These are phyloP conservation scores for Calycopis cecrops DNA, from an alignment of 1,140 invertebrate genomes.

Conservation along the genomic window DNA sequence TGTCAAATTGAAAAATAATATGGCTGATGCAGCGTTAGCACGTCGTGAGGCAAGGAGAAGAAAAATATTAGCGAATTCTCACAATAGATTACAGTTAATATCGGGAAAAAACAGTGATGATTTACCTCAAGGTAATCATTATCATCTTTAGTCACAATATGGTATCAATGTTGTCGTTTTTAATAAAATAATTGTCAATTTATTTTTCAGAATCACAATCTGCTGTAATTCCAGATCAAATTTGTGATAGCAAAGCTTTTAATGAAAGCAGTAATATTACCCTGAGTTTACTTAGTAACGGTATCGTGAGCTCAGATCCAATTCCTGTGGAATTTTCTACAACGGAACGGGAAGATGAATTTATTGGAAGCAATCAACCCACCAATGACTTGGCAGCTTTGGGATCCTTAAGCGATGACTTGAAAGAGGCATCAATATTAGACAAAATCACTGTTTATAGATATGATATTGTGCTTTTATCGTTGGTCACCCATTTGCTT, in stretches of 20 bases:
- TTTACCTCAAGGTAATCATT: constrained; percentile 38
- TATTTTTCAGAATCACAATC: neutral
- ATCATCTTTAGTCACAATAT: neutral
- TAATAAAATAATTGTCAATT: neutral
- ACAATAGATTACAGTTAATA: constrained; percentile 75
- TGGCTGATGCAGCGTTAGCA: constrained; percentile 73
- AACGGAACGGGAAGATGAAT: constrained; percentile 5
- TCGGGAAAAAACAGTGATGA: constrained; percentile 63
- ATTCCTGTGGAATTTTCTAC: constrained; percentile 28
- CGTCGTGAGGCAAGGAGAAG: constrained; percentile 76
- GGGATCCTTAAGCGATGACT: constrained; percentile 26
- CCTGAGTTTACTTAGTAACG: constrained; percentile 43
- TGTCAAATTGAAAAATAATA: constrained; percentile 46
- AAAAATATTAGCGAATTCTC: constrained; percentile 78
- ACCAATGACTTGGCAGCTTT: constrained; percentile 50
- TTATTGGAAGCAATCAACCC: constrained; percentile 30
- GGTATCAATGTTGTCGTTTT: neutral
- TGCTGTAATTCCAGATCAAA: constrained; percentile 30
- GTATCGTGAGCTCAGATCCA: constrained; percentile 31
- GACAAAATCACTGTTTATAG: constrained; percentile 42
- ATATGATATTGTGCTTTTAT: constrained; percentile 62
- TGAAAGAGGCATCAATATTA: constrained; percentile 24
- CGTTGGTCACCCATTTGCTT: constrained; percentile 52
- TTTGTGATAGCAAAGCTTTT: constrained; percentile 29
- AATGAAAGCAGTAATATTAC: constrained; percentile 29